phyloP scores from a whole-genome alignment of 1,140 invertebrate genomes.

The Drosophila leontia region DNA sequence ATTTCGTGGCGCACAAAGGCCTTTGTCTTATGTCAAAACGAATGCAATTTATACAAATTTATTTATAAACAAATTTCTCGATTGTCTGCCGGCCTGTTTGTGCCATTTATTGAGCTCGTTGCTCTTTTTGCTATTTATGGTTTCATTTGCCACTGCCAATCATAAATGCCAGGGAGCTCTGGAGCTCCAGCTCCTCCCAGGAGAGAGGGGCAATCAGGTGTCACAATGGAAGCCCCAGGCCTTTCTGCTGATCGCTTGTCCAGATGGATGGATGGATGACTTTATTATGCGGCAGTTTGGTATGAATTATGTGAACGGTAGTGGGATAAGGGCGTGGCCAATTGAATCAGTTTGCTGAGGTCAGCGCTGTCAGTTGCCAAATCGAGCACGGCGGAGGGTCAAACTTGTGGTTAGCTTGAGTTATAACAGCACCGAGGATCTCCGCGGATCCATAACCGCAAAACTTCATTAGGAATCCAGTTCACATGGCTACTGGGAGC shows the following conservation, averaged over 20 bases:
- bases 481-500: constrained; percentile 7
- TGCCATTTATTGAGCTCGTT: constrained; percentile 50
- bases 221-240: constrained; percentile 49
- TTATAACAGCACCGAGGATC: constrained; percentile 16
- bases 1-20: constrained; percentile 66
- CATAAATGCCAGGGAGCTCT: constrained; percentile 56
- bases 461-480: constrained; percentile 71
- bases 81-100: constrained; percentile 53
- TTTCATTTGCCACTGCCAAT: constrained; percentile 68
- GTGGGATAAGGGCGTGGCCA: constrained; percentile 37
- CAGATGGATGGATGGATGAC: constrained; percentile 65
- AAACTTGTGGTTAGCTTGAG: constrained; percentile 19
- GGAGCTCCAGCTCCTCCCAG: constrained; percentile 10
- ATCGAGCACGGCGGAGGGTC: constrained; percentile 13
- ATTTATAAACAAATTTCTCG: constrained; percentile 70
- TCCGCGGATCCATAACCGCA: constrained; percentile 50
- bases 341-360: constrained; percentile 33
- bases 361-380: constrained; percentile 37
- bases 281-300: constrained; percentile 46
- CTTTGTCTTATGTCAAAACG: constrained; percentile 66
- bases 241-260: constrained; percentile 25
- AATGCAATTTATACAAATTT: constrained; percentile 61
- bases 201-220: constrained; percentile 46
- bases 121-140: constrained; percentile 63
- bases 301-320: constrained; percentile 36